Conservation (phyloP, 2,888 invertebrate species). For the Trichogramma dendrolimi region DNA sequence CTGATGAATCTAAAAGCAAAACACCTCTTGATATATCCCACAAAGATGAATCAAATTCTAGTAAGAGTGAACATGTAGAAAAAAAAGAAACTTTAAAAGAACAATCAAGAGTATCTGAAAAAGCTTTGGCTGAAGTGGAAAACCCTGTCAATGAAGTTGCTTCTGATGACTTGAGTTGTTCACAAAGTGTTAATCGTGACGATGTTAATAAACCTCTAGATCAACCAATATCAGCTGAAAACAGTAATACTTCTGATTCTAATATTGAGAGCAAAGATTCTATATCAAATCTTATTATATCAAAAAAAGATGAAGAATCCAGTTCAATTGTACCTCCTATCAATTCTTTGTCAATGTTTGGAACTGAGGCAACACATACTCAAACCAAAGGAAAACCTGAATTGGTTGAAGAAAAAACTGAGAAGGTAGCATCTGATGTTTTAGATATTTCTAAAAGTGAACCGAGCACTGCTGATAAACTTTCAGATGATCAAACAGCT, state of each 20-base stretch:
- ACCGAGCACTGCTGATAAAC: no score
- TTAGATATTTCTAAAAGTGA: no score
- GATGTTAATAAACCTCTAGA: neutral
- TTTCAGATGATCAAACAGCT: no score
- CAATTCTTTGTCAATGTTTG: neutral
- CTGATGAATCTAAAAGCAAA: no score
- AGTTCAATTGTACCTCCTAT: neutral
- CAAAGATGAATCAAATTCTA: no score
- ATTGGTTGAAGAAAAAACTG: neutral
- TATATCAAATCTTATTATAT: slow-evolving; percentile 19
- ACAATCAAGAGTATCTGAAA: neutral
- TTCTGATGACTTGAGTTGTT: neutral
- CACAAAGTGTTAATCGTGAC: neutral
- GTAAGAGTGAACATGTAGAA: no score
- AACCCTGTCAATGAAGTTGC: slow-evolving; percentile 10
- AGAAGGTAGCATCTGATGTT: no score
- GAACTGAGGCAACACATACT: neutral
- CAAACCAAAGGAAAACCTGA: neutral
- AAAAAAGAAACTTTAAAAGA: no score
- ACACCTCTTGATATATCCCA: no score
- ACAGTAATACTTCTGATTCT: slow-evolving; percentile 14
- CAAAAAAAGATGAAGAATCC: slow-evolving; percentile 18
- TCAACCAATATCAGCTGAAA: neutral
- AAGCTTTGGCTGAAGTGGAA: neutral
- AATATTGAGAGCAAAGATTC: slow-evolving; percentile 20